These are phyloP conservation scores for Rhodeus uyekii DNA, from an alignment of 2,797 vertebrate species.

Conservation along the genomic window DNA sequence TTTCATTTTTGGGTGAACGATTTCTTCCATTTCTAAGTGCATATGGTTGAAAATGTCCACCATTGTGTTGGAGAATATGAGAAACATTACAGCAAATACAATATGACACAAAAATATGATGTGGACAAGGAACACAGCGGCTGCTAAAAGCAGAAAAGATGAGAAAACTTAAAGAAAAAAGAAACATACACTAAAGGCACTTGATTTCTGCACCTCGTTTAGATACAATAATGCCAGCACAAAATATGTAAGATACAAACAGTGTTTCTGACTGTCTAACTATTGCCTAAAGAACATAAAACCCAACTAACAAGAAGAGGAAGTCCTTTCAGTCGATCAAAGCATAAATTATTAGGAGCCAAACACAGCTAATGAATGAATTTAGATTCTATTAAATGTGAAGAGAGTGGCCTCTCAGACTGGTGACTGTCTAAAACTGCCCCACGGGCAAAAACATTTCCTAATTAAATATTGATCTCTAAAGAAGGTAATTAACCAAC, in stretches of 20 bases:
- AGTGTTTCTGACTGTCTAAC: neutral
- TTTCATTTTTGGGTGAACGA: neutral
- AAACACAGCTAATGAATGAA: conserved; percentile 24
- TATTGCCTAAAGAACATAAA: conserved; percentile 4
- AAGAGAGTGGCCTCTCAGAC: conserved; percentile 15
- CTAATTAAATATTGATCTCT: conserved; percentile 53
- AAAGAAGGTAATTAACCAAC: conserved; percentile 44
- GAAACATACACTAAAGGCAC: neutral
- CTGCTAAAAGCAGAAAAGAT: neutral
- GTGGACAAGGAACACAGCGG: neutral
- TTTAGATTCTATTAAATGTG: conserved; percentile 14
- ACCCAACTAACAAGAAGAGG: neutral
- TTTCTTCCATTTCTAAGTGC: neutral
- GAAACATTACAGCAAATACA: neutral
- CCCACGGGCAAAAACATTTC: conserved; percentile 24
- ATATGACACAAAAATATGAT: neutral
- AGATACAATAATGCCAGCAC: neutral
- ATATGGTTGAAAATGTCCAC: neutral
- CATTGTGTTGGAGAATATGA: neutral
- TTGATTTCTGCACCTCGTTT: neutral
- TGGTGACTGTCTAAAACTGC: conserved; percentile 21
- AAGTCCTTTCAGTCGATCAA: neutral
- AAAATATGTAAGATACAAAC: neutral
- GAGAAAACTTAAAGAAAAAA: neutral
- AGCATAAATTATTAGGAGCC: neutral